A percentile compares a stretch with the other conserved stretches of the same genome.
Conservation (phyloP, 2,888 invertebrate species). For the Nymphalis urticae region DNA sequence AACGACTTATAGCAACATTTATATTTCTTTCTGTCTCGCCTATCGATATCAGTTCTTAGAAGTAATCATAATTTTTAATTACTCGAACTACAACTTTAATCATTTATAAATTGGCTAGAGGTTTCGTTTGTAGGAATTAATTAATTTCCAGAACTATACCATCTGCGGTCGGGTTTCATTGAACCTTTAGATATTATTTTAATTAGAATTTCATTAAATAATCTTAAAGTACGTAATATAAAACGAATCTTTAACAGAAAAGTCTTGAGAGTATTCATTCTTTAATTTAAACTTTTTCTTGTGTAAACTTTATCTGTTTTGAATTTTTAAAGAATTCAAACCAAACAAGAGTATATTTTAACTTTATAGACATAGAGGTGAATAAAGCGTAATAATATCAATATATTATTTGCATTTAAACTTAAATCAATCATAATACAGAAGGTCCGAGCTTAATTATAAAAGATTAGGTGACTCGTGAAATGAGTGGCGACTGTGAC, state of each 20-base stretch:
- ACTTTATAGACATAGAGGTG: too few species aligned
- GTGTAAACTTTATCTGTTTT: too few species aligned
- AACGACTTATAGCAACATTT: not conserved
- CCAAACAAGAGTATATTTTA: too few species aligned
- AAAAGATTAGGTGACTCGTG: too few species aligned
- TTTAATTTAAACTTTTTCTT: too few species aligned
- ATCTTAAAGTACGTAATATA: not conserved
- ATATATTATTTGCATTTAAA: too few species aligned
- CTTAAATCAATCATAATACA: too few species aligned
- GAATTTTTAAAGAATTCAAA: too few species aligned
- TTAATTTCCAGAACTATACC: conserved; percentile 15
- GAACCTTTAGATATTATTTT: conserved; percentile 5
- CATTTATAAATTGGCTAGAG: conserved; percentile 16
- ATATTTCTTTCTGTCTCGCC: not conserved
- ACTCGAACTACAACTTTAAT: conserved; percentile 6
- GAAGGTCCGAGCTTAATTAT: too few species aligned
- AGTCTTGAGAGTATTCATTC: too few species aligned
- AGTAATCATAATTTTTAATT: conserved; percentile 4
- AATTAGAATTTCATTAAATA: not conserved
- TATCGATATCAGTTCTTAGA: not conserved
- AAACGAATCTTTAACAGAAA: not conserved
- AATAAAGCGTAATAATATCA: too few species aligned
- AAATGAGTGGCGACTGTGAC: too few species aligned
- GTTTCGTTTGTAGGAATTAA: conserved; percentile 21
- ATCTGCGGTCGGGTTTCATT: conserved; percentile 15